Percentiles rank a stretch among this genome's conserved stretches.
Evolutionary conservation across 2,888 invertebrate species (phyloP).

Genomic region (Ctenicera cuprea): DNA sequence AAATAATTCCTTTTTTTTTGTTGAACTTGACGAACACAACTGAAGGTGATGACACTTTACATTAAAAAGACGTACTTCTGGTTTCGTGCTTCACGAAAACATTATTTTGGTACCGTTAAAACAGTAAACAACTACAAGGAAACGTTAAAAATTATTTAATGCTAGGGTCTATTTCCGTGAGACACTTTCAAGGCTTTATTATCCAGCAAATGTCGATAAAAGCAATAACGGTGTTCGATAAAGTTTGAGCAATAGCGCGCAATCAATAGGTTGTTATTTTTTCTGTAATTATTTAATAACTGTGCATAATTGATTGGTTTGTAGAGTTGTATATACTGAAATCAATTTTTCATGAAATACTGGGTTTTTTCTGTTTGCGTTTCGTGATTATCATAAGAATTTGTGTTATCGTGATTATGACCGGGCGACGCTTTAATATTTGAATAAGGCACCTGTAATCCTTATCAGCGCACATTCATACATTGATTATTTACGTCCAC

Average conservation of each 20-base stretch:
- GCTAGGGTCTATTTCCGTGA: slow-evolving; percentile 3
- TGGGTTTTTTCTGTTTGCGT: background rate
- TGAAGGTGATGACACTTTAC: too few species aligned
- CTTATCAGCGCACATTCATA: slow-evolving; percentile 1
- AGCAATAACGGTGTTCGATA: background rate
- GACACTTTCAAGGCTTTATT: slow-evolving; percentile 12
- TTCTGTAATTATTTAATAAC: background rate
- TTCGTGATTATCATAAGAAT: slow-evolving; percentile 5
- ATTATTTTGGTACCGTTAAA: slow-evolving; percentile 21
- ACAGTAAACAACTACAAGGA: slow-evolving; percentile 16
- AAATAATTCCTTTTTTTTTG: too few species aligned
- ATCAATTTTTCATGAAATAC: background rate
- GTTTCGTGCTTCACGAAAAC: background rate
- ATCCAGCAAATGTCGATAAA: slow-evolving; percentile 1
- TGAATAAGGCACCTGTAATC: slow-evolving; percentile 10
- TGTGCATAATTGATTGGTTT: background rate
- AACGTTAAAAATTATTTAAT: slow-evolving; percentile 12
- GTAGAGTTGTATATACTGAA: background rate
- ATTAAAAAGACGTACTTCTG: too few species aligned
- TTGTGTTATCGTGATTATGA: background rate
- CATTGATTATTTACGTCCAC: background rate
- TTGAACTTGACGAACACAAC: too few species aligned
- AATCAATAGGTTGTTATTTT: slow-evolving; percentile 10
- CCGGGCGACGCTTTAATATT: background rate
- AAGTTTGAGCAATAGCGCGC: slow-evolving; percentile 1